Conservation (phyloP, 2,113 vertebrate genomes). For the Promerops cafer region DNA sequence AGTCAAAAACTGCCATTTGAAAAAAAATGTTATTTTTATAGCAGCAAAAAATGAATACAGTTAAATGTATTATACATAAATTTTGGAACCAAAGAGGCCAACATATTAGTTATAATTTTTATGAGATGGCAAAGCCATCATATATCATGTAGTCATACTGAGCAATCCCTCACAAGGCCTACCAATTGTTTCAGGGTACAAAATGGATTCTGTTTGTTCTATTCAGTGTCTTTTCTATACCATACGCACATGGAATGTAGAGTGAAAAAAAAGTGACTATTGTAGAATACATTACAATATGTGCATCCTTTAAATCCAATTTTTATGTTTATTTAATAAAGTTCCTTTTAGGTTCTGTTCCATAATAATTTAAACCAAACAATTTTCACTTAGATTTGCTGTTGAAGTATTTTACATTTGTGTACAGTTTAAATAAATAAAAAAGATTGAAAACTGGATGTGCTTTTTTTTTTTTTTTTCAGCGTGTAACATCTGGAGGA, state of each 20-base stretch:
- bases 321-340: constrained; percentile 98
- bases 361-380: constrained; percentile 96
- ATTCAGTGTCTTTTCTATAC: constrained; percentile 86
- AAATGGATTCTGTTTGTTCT: constrained; percentile 86
- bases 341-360: constrained; percentile 91
- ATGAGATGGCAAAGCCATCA: constrained; percentile 85
- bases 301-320: constrained; percentile 75
- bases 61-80: constrained; percentile 92
- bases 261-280: constrained; percentile 56
- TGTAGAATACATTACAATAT: constrained; percentile 72
- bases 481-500: constrained; percentile 45
- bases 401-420: constrained; percentile 79
- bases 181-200: constrained; percentile 91
- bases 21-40: constrained; percentile 97
- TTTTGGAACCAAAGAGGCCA: constrained; percentile 99
- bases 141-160: constrained; percentile 78
- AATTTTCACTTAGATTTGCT: constrained; percentile 83
- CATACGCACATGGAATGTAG: constrained; percentile 83
- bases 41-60: constrained; percentile 88
- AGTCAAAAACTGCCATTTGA: constrained; percentile 96
- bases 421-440: constrained; percentile 99
- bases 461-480: not conserved
- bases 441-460: constrained; percentile 66
- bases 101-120: constrained; percentile 87
- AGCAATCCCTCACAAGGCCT: constrained; percentile 84